Evolutionary conservation across 1,140 invertebrate genomes (phyloP), one percentile per base, ranked within the genome.

Genomic region (Drosophila aff.): DNA sequence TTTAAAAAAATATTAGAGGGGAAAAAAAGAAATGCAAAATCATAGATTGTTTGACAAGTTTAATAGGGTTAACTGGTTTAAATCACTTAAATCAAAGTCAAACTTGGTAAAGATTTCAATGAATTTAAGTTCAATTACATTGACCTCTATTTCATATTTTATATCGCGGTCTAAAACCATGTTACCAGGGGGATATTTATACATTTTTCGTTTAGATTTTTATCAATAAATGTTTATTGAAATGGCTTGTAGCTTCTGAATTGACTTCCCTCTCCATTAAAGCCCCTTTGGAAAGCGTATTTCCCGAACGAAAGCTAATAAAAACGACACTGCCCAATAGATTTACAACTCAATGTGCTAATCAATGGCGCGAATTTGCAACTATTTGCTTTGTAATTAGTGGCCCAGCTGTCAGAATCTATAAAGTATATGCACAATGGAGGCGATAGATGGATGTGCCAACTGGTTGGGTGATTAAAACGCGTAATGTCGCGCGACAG

Each of bases 321-420:
- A 62, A 75, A 59, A 60, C n/a, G 44, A 41, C 69, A 63, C 58
- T 47, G 58, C 31, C 36, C 58, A 11, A 63, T 28, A n/a, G 43
- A 63, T 75, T 75, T 74, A 75, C 72, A 75, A 55, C 46, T 62
- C n/a, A 50, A 61, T 74, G 59, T 53, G 55, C 68, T 73, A 73
- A 73, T 73, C 71, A 73, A 73, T 61, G 53, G 68, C 55, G 38
- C 46, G 46, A 73, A 73, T 61, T 76, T 52, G 74, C 61, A 52
- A 65, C 52, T 66, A 76, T 75, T 76, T 76, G 73, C 71, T 64
- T 43, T 63, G 26, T 62, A 73, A 75, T 75, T 65, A 58, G 52
- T 41, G 28, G 28, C 28, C 21, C 73, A 77, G 41, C 57, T 77
- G 75, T 78, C 49, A 13, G n/a, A 53, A 21, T 36, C 31, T 28